Conservation (phyloP, 2,797 vertebrate species). For the Lithobates pipiens region DNA sequence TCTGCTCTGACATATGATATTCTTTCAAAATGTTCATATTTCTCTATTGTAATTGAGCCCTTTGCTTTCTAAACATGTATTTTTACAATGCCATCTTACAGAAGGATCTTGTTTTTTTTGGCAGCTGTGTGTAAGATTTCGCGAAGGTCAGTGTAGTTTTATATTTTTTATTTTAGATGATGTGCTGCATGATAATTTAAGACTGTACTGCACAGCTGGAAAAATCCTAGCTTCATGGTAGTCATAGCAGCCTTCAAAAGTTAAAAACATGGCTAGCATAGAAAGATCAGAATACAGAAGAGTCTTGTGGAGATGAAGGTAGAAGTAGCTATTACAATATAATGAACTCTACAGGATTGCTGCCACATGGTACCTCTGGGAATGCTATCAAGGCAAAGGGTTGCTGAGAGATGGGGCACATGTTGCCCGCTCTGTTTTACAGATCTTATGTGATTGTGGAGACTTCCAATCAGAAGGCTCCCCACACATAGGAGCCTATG, state of each 20-base stretch:
- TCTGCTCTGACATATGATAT: not conserved
- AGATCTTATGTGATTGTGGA: no score
- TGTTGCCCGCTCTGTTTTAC: no score
- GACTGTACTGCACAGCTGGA: not conserved
- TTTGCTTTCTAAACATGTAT: not conserved
- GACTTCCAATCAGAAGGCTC: no score
- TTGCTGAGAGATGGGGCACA: no score
- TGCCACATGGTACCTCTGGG: no score
- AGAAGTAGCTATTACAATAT: no score
- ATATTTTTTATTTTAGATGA: not conserved
- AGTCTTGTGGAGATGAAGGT: no score
- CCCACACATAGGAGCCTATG: no score
- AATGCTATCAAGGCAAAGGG: no score
- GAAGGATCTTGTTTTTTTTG: conserved; percentile 2
- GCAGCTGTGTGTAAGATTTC: not conserved
- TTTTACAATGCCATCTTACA: not conserved
- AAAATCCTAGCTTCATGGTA: not conserved
- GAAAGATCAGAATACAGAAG: not conserved
- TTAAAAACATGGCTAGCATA: not conserved
- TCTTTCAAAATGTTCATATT: conserved; percentile 1
- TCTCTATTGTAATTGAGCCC: not conserved
- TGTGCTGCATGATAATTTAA: not conserved
- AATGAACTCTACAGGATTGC: no score
- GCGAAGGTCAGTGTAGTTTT: conserved; percentile 2
- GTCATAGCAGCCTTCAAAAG: no score